A percentile compares a stretch with the other conserved stretches of the same genome.
Evolutionary conservation across 1,140 invertebrate genomes (phyloP).

Genomic region (Calosoma granatense): DNA sequence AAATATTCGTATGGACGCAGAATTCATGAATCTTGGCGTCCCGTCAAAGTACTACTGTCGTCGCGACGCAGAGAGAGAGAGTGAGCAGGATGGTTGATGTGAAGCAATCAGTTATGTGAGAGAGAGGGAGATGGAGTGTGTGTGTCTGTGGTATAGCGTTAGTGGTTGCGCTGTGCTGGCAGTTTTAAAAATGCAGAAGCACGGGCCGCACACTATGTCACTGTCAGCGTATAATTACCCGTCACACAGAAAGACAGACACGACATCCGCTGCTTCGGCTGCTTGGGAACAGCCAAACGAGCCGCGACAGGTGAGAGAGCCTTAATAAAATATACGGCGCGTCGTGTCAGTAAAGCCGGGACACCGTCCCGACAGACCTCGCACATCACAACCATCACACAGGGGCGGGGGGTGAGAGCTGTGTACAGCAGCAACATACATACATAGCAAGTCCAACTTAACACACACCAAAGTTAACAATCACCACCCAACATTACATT

Average conservation of each 20-base stretch:
- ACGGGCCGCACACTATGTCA: constrained; percentile 31
- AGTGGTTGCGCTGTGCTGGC: neutral
- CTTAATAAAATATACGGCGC: constrained; percentile 30
- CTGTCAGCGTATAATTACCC: constrained; percentile 34
- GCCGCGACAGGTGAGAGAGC: constrained; percentile 29
- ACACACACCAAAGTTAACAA: too few species aligned
- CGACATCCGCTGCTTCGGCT: constrained; percentile 27
- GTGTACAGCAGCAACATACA: neutral
- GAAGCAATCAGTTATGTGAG: too few species aligned
- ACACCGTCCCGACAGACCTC: neutral
- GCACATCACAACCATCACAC: too few species aligned
- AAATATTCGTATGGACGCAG: constrained; percentile 2
- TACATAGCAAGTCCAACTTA: neutral
- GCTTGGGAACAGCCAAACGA: constrained; percentile 29
- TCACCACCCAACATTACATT: neutral
- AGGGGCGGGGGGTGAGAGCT: too few species aligned
- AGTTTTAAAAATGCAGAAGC: constrained; percentile 29
- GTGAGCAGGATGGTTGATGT: neutral
- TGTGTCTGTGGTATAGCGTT: neutral
- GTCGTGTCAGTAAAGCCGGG: constrained; percentile 17
- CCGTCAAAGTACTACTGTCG: constrained; percentile 4
- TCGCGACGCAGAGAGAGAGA: neutral
- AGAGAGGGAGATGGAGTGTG: too few species aligned
- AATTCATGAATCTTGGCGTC: constrained; percentile 7
- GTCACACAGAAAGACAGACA: constrained; percentile 30